Percentiles rank a stretch among this genome's conserved stretches.
phyloP scores from a whole-genome alignment of 2,797 vertebrate genomes.

The Rhyacichthys aspro region DNA sequence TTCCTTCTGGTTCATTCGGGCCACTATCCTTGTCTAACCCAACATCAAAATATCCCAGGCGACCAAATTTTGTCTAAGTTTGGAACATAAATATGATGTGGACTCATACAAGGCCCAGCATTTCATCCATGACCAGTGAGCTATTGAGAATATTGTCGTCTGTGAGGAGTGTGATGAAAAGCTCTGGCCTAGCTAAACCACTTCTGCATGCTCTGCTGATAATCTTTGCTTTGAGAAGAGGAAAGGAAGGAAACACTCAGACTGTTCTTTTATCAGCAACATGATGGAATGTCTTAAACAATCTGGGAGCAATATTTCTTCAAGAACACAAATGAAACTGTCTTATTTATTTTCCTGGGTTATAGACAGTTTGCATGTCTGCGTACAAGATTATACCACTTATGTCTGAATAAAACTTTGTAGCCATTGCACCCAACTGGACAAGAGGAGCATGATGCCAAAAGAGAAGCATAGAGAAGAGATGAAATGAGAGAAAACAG shows the following conservation, averaged over 20 bases:
- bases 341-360: no score
- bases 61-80: slow-evolving; percentile 49
- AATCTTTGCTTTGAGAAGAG: slow-evolving; percentile 7
- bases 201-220: slow-evolving; percentile 3
- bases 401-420: no score
- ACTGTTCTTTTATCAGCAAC: neutral
- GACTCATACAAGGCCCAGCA: slow-evolving; percentile 45
- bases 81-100: slow-evolving; percentile 56
- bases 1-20: slow-evolving; percentile 45
- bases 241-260: neutral
- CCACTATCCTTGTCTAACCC: slow-evolving; percentile 52
- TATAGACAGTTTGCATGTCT: no score
- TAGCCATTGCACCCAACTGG: neutral
- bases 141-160: neutral
- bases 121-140: neutral
- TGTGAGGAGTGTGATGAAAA: neutral
- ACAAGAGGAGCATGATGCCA: slow-evolving; percentile 19
- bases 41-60: slow-evolving; percentile 63
- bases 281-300: neutral
- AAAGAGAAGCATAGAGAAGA: slow-evolving; percentile 12
- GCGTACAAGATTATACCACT: no score
- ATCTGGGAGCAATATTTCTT: neutral
- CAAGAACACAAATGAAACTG: neutral
- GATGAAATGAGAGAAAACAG: slow-evolving; percentile 35
- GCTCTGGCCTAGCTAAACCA: slow-evolving; percentile 19